Percentiles rank a stretch among this genome's conserved stretches.
Conservation (phyloP, 2,888 invertebrate species). For the Exocentrus adspersus region DNA sequence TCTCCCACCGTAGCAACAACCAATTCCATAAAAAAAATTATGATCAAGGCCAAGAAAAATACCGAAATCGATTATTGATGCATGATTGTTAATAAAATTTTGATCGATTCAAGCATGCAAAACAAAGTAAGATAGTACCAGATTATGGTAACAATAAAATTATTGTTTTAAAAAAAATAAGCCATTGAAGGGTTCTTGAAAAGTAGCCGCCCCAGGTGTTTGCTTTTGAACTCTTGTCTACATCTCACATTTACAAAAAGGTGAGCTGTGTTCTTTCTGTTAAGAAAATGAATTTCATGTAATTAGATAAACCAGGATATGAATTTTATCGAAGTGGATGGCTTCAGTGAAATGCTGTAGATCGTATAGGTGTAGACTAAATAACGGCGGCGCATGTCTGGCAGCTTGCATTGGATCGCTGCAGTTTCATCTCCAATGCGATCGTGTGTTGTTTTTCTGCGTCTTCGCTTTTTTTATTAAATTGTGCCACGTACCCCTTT, state of each 20-base stretch:
- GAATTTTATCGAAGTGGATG: neutral
- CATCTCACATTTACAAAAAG: neutral
- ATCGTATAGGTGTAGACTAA: constrained; percentile 6
- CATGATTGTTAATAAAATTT: no score
- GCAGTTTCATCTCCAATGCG: constrained; percentile 48
- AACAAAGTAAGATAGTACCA: no score
- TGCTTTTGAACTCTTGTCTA: neutral
- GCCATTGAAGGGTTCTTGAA: no score
- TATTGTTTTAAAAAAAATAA: no score
- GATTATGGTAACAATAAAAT: no score
- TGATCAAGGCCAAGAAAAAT: no score
- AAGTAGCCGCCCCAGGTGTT: no score
- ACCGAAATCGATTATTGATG: no score
- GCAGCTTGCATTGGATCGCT: constrained; percentile 30
- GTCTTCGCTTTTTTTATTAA: constrained; percentile 1
- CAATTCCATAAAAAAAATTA: no score
- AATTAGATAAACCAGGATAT: constrained; percentile 1
- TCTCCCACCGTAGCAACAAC: no score
- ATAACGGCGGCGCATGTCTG: constrained; percentile 17
- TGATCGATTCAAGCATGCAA: no score
- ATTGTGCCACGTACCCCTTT: neutral
- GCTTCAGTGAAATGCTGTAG: constrained; percentile 12
- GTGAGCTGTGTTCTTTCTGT: neutral
- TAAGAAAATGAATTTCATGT: constrained; percentile 2
- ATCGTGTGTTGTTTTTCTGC: constrained; percentile 25